Conservation (phyloP, 2,797 vertebrate species). For the Etheostoma nigrum region DNA sequence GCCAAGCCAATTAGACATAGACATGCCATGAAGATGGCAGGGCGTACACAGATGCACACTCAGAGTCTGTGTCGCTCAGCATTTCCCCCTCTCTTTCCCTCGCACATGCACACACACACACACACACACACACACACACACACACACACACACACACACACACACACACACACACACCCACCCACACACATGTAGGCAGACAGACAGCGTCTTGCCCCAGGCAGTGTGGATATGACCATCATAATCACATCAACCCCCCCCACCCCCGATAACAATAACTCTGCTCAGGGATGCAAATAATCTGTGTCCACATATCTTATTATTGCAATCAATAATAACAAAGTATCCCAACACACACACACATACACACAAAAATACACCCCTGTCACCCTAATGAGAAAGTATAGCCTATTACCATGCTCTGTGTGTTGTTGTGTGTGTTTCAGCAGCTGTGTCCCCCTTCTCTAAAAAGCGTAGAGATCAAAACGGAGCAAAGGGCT, state of each 20-base stretch:
- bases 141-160: conserved; percentile 19
- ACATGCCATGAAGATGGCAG: conserved; percentile 76
- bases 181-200: conserved; percentile 43
- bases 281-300: conserved; percentile 87
- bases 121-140: conserved; percentile 19
- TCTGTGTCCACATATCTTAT: conserved; percentile 84
- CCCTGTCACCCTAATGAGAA: conserved; percentile 78
- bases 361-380: conserved; percentile 13
- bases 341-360: conserved; percentile 49
- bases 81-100: conserved; percentile 26
- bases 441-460: conserved; percentile 63
- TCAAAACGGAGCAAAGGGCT: conserved; percentile 72
- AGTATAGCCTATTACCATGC: conserved; percentile 70
- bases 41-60: conserved; percentile 54
- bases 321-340: conserved; percentile 86
- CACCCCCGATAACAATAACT: conserved; percentile 81
- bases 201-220: conserved; percentile 74
- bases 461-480: conserved; percentile 58
- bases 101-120: conserved; percentile 16
- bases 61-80: conserved; percentile 30
- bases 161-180: conserved; percentile 29
- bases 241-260: conserved; percentile 75
- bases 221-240: conserved; percentile 79
- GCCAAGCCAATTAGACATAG: conserved; percentile 80
- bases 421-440: conserved; percentile 52